Conservation (phyloP, 2,113 vertebrate species). For the Ceyx margarethae region DNA sequence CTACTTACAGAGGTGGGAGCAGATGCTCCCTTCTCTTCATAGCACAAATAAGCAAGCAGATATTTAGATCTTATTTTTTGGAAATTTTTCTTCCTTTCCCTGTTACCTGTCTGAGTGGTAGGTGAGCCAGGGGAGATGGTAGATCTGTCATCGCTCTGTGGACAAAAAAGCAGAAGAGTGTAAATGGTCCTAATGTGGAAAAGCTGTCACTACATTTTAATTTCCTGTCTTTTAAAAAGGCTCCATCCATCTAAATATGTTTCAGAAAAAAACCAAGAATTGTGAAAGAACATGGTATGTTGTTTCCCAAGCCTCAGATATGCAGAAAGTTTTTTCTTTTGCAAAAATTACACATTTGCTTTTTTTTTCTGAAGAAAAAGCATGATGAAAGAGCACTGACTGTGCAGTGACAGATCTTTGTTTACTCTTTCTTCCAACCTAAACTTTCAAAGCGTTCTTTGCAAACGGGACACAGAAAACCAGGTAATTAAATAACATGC, state of each 20-base stretch:
- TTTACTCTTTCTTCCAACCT: not conserved
- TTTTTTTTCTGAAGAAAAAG: not conserved
- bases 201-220: not conserved
- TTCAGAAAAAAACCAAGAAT: not conserved
- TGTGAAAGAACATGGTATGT: not conserved
- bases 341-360: not conserved
- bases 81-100: not conserved
- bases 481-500: not conserved
- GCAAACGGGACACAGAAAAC: not conserved
- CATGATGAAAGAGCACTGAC: not conserved
- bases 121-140: conserved; percentile 75
- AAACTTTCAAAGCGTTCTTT: not conserved
- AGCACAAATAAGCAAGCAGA: not conserved
- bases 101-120: conserved; percentile 81
- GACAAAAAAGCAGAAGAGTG: conserved; percentile 38
- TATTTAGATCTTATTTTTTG: not conserved
- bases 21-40: not conserved
- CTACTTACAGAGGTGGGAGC: not conserved
- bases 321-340: not conserved
- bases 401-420: not conserved
- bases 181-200: conserved; percentile 12
- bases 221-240: not conserved
- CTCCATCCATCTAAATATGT: not conserved
- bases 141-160: conserved; percentile 86
- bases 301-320: not conserved